Conservation (phyloP, 2,113 vertebrate genomes). For the Platanista minor region DNA sequence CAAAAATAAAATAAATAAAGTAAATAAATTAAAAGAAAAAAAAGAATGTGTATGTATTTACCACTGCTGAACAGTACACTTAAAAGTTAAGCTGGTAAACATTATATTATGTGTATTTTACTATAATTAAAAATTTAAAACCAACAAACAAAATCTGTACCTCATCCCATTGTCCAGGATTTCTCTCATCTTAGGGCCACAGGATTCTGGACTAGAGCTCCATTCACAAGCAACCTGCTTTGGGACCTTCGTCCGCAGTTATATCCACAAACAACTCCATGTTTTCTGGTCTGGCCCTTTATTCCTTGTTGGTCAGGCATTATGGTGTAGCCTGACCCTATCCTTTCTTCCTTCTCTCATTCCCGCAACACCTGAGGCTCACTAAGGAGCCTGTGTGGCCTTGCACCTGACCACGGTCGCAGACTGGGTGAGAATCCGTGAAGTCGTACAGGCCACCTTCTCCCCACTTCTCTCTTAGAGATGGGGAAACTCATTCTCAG, state of each 20-base stretch:
- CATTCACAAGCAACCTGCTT: background rate
- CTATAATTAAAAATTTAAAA: background rate
- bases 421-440: background rate
- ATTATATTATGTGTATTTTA: background rate
- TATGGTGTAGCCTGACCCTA: background rate
- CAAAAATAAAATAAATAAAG: too few relatives aligned
- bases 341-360: background rate
- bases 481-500: background rate
- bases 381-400: too few relatives aligned
- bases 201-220: background rate
- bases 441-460: background rate
- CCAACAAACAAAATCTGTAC: background rate
- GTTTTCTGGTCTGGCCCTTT: background rate
- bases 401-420: background rate
- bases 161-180: background rate
- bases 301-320: background rate
- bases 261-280: fast-evolving
- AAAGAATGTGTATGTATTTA: background rate
- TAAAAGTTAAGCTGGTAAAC: background rate
- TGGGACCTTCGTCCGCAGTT: background rate
- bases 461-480: background rate
- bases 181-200: background rate
- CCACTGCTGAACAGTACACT: background rate
- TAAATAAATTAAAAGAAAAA: too few relatives aligned
- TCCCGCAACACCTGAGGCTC: too few relatives aligned